Base-by-base conservation (phyloP, 2,113 vertebrate genomes). In the Lepidothrix coronata region DNA sequence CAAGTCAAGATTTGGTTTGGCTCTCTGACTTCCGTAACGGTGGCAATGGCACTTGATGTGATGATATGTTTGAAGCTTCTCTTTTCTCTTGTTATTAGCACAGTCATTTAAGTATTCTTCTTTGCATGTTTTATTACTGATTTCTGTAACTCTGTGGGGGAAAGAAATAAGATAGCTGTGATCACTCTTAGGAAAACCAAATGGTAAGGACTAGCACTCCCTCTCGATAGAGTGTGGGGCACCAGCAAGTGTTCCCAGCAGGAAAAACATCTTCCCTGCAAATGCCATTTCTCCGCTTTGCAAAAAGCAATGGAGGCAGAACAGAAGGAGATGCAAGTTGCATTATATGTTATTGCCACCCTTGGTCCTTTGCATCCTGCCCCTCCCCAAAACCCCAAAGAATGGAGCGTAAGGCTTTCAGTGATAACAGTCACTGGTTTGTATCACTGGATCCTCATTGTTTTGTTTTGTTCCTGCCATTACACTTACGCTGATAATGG, bases 91-190 rank as follows among this genome's bases (percentile, higher is more conserved):
- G 33, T 62, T 70, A 31, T 76, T 82, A 95, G 72, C 37, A 48
- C 65, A 86, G n/a, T n/a, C 25, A 68, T 91, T 92, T 71, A 85
- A 67, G 61, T 12, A 37, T 70, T 85, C 43, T 74, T 31, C 74
- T 86, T 72, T 86, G 48, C 35, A 37, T 51, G 43, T 20, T 79
- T 95, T 91, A 55, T 86, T 79, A 84, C 33, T 74, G 19, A 62
- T 92, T 85, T 91, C 43, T 23, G 17, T 67, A 58, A 89, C 61
- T 94, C 75, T 94, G 83, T 4, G 0, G 23, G 37, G 62, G 8
- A 54, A 81, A 89, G 87, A 91, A 95, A 58, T 54, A 63, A 95
- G 89, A 78, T 22, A 41, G 59, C 67, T 95, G 67, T 84, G 72
- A 71, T 89, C 4, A 8, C 21, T 39, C 77, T 89, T 59, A 24